Conservation (phyloP, 2,888 invertebrate genomes). For the Euzophera pinguis region DNA sequence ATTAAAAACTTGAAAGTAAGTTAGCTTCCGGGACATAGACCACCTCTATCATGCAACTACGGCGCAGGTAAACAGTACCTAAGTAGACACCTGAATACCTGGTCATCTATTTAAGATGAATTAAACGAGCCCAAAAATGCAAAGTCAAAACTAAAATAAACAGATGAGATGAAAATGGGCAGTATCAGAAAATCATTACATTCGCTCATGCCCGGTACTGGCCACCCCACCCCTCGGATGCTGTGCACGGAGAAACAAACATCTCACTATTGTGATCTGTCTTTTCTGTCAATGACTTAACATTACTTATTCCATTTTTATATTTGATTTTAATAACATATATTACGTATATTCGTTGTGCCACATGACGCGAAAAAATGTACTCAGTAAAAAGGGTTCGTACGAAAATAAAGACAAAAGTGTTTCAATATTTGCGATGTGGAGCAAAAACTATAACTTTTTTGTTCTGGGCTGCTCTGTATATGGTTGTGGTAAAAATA, state of each 20-base stretch:
- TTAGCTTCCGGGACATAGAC: too few species aligned
- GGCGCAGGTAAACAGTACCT: too few species aligned
- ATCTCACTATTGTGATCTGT: slow-evolving; percentile 19
- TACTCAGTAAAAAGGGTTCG: slow-evolving; percentile 54
- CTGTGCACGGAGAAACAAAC: slow-evolving; percentile 38
- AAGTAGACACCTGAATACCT: too few species aligned
- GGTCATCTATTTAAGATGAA: too few species aligned
- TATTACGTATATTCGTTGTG: slow-evolving; percentile 30
- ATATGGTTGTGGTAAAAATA: slow-evolving; percentile 71
- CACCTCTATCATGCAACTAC: too few species aligned
- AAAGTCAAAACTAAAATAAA: slow-evolving; percentile 25
- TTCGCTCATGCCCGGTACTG: slow-evolving; percentile 69
- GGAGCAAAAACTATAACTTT: slow-evolving; percentile 70
- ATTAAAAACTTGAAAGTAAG: too few species aligned
- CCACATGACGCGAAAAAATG: slow-evolving; percentile 63
- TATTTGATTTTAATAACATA: neutral
- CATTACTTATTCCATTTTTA: neutral
- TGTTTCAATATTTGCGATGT: slow-evolving; percentile 61
- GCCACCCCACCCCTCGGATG: slow-evolving; percentile 42
- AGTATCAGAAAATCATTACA: slow-evolving; percentile 68
- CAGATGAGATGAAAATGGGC: slow-evolving; percentile 27
- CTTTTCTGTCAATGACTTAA: neutral
- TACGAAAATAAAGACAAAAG: slow-evolving; percentile 53
- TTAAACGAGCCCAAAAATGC: too few species aligned
- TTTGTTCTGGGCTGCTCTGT: slow-evolving; percentile 68